phyloP scores from a whole-genome alignment of 1,140 invertebrate genomes.

The Uloborus diversus region DNA sequence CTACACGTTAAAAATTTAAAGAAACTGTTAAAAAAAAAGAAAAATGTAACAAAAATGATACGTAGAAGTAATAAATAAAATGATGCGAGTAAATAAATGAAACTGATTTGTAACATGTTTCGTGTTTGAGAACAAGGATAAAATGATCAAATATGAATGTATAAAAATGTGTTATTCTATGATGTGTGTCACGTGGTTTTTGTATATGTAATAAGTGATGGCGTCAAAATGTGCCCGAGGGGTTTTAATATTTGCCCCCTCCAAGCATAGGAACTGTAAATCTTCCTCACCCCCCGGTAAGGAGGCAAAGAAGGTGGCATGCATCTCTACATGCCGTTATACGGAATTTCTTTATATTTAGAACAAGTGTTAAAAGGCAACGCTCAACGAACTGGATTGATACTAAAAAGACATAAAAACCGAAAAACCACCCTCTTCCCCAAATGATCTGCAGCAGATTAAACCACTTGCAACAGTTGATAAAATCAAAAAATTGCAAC shows the following conservation, averaged over 20 bases:
- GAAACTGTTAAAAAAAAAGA: no score
- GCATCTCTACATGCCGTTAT: neutral
- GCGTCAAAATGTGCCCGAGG: constrained; percentile 29
- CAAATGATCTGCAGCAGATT: no score
- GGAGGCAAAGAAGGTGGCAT: constrained; percentile 15
- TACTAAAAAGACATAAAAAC: neutral
- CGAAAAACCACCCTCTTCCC: no score
- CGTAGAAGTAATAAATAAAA: no score
- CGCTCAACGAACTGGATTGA: constrained; percentile 9
- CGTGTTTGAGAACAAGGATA: no score
- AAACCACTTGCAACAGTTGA: no score
- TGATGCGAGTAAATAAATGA: no score
- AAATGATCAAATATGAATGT: neutral
- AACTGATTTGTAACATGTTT: no score
- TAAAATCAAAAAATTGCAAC: no score
- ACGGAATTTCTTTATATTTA: constrained; percentile 2
- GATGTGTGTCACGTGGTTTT: neutral
- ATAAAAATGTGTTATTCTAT: neutral
- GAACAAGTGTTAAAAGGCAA: constrained; percentile 44
- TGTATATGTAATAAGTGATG: constrained; percentile 32
- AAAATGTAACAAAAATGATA: no score
- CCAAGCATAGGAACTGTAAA: constrained; percentile 54
- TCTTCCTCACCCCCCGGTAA: neutral
- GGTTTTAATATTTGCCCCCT: neutral
- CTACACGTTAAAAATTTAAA: no score